Evolutionary conservation across 2,888 invertebrate species (phyloP).

Genomic region (Limenitis camilla): DNA sequence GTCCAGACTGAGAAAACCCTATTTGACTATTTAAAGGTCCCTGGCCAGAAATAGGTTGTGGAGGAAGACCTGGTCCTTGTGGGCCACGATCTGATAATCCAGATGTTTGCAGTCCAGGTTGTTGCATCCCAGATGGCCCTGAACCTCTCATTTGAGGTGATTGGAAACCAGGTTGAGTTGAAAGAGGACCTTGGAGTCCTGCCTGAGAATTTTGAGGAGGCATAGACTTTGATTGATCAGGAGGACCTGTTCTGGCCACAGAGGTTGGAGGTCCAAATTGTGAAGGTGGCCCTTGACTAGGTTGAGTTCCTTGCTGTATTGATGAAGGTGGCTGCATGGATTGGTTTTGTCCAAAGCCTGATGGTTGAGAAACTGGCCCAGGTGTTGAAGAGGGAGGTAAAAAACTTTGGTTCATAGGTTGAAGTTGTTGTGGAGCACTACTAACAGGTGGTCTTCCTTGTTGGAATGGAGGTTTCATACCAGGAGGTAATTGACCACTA

Average conservation of each 20-base stretch:
- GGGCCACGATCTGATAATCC: slow-evolving; percentile 23
- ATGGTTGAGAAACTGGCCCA: slow-evolving; percentile 27
- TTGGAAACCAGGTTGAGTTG: slow-evolving; percentile 28
- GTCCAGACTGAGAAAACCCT: slow-evolving; percentile 18
- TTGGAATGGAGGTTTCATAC: slow-evolving; percentile 42
- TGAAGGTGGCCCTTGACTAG: slow-evolving; percentile 27
- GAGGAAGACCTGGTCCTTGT: slow-evolving; percentile 8
- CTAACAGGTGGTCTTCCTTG: slow-evolving; percentile 38
- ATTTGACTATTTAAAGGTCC: slow-evolving; percentile 18
- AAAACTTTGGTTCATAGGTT: slow-evolving; percentile 35
- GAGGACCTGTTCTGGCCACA: slow-evolving; percentile 20
- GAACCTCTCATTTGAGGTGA: slow-evolving; percentile 7
- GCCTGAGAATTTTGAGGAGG: slow-evolving; percentile 26
- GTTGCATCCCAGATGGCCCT: slow-evolving; percentile 23
- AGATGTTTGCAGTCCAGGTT: slow-evolving; percentile 31
- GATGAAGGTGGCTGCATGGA: slow-evolving; percentile 31
- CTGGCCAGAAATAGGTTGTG: slow-evolving; percentile 14
- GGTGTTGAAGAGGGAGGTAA: slow-evolving; percentile 37
- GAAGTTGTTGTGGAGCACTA: slow-evolving; percentile 33
- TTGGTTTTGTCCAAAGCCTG: slow-evolving; percentile 25
- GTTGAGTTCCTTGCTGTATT: slow-evolving; percentile 31
- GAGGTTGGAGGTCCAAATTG: slow-evolving; percentile 31
- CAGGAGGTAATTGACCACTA: slow-evolving; percentile 37
- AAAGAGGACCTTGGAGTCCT: slow-evolving; percentile 28
- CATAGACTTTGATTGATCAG: slow-evolving; percentile 20